Conservation (phyloP, 2,113 vertebrate genomes). For the Cyanoramphus novaezelandiae region DNA sequence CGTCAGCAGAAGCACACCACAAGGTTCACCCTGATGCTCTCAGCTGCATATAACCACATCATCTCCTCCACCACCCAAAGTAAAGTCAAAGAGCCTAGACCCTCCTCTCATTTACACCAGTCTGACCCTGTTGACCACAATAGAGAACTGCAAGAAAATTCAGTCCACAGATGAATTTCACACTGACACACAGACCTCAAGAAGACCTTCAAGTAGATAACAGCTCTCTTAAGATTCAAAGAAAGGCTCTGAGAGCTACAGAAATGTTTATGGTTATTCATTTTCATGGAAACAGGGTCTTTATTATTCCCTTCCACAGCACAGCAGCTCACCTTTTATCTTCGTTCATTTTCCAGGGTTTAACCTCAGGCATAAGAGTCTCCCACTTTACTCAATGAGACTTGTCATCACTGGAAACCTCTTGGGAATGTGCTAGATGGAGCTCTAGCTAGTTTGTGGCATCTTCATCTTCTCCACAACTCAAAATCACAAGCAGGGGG, state of each 20-base stretch:
- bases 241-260: neutral
- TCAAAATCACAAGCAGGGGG: neutral
- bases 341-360: neutral
- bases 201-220: neutral
- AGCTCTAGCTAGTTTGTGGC: constrained; percentile 1
- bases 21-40: neutral
- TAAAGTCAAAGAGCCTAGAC: neutral
- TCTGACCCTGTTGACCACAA: neutral
- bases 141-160: neutral
- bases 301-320: neutral
- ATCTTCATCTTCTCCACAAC: neutral
- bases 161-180: neutral
- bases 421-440: neutral
- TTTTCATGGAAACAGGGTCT: neutral
- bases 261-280: neutral
- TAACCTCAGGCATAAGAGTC: neutral
- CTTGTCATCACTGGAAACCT: neutral
- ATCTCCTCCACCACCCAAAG: neutral
- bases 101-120: neutral
- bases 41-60: neutral
- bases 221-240: neutral
- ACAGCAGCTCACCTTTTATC: neutral
- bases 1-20: neutral
- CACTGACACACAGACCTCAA: neutral
- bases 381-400: neutral